Evolutionary conservation across 2,113 vertebrate species (phyloP).

Genomic region (Jaculus jaculus): DNA sequence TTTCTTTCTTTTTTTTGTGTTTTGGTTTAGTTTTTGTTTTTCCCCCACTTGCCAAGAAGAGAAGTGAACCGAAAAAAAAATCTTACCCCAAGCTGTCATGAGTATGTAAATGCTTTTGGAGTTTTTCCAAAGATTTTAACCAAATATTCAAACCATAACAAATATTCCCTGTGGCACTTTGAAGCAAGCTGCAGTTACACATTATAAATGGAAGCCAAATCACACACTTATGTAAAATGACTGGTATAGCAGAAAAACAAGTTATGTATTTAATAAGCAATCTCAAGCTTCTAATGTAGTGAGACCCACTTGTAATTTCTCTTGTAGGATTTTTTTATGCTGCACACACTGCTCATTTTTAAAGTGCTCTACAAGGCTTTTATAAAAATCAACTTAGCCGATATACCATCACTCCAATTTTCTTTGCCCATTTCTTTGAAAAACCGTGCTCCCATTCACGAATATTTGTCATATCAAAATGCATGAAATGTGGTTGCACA

Average conservation of each 20-base stretch:
- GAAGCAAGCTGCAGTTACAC: constrained; percentile 60
- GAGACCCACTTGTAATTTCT: constrained; percentile 71
- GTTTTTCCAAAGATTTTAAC: constrained; percentile 75
- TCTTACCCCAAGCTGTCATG: constrained; percentile 44
- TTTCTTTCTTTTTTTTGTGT: no score
- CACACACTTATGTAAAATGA: constrained; percentile 75
- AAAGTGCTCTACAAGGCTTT: constrained; percentile 65
- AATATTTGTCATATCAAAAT: constrained; percentile 63
- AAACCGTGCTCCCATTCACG: constrained; percentile 12
- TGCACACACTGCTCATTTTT: constrained; percentile 66
- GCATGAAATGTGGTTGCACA: constrained; percentile 49
- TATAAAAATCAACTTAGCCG: constrained; percentile 68
- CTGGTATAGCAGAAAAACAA: constrained; percentile 76
- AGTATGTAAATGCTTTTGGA: constrained; percentile 59
- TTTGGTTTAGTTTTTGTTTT: neutral
- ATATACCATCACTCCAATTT: constrained; percentile 67
- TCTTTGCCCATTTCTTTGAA: constrained; percentile 73
- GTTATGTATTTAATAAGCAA: constrained; percentile 79
- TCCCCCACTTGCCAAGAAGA: neutral
- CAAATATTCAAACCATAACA: constrained; percentile 75
- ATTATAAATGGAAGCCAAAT: constrained; percentile 75
- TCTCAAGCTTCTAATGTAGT: constrained; percentile 73
- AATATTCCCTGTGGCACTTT: constrained; percentile 57
- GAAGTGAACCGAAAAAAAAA: constrained; percentile 38
- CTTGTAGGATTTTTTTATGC: neutral